Base-by-base conservation (phyloP, 2,888 invertebrate species). In the Meiosimyza decipiens region DNA sequence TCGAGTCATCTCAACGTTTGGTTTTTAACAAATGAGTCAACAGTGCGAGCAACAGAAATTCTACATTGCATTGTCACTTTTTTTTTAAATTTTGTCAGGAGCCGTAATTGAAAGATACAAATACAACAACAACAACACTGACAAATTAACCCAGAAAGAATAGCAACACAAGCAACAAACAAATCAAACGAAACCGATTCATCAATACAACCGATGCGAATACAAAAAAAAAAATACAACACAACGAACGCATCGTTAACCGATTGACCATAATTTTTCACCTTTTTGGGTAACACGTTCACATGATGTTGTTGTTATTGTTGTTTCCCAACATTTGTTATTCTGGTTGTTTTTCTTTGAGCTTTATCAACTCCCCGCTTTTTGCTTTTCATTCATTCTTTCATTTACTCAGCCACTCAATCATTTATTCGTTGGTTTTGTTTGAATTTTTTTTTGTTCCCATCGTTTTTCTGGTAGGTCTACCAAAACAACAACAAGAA, bases 241-340 rank as follows among this genome's bases (percentile, higher is more conserved):
- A 55, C 55, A 16, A 22, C 55, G 22, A 54, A 15, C 55, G 55
- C 55, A 55, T 55, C 55, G 55, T 15, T 55, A 55, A 55, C 55
- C 55, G 55, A 55, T 55, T 55, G 55, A 55, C 55, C 55, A 55
- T 55, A 55, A 55, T 55, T 55, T 55, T 55, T 55, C 55, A 55
- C 55, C 55, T 55, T n/a, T 55, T 40, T 40, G 40, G 40, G 40
- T 9, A 40, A 40, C 40, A 40, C 9, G 40, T 40, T 40, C 40
- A 40, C 18, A 18, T 55, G 16, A 11, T n/a, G 13, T 55, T 55
- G 55, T 55, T 55, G 16, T 55, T 18, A 40, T 28, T 60, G 59
- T 22, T 59, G 6, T 40, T 40, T 40, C 40, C 40, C 40, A 22
- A 28, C 33, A 60, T 22, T 60, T 60, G 28, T 28, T 60, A 33